These are phyloP conservation scores for Phodopus roborovskii DNA, from an alignment of 2,113 vertebrate genomes.

Conservation along the genomic window DNA sequence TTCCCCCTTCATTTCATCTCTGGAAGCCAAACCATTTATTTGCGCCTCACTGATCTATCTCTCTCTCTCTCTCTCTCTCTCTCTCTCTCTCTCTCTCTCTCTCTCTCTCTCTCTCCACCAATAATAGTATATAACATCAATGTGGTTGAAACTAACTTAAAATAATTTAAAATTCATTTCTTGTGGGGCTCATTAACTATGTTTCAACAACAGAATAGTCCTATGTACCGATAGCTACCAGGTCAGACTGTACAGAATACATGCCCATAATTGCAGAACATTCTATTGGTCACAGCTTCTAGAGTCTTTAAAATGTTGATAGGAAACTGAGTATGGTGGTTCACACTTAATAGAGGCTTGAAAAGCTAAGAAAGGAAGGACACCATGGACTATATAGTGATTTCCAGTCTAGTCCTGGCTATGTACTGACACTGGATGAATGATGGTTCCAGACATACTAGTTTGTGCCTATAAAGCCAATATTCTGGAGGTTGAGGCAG, in stretches of 20 bases:
- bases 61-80: too few species aligned
- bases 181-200: constrained; percentile 13
- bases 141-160: neutral
- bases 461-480: neutral
- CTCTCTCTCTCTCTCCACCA: neutral
- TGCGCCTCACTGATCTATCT: neutral
- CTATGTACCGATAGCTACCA: neutral
- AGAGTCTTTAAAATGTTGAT: constrained; percentile 34
- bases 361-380: neutral
- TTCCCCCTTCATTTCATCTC: neutral
- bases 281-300: neutral
- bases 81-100: too few species aligned
- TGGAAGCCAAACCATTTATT: neutral
- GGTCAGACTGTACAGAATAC: neutral
- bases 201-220: neutral
- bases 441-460: neutral
- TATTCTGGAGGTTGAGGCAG: neutral
- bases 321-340: neutral
- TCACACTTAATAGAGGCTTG: neutral
- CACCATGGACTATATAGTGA: neutral
- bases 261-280: neutral
- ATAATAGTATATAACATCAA: neutral
- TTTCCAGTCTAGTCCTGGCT: neutral
- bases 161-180: constrained; percentile 3
- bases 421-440: neutral